These are phyloP conservation scores for Umimayanthus kanabou DNA, from an alignment of 92 coral and sea anemone species.

Conservation along the genomic window DNA sequence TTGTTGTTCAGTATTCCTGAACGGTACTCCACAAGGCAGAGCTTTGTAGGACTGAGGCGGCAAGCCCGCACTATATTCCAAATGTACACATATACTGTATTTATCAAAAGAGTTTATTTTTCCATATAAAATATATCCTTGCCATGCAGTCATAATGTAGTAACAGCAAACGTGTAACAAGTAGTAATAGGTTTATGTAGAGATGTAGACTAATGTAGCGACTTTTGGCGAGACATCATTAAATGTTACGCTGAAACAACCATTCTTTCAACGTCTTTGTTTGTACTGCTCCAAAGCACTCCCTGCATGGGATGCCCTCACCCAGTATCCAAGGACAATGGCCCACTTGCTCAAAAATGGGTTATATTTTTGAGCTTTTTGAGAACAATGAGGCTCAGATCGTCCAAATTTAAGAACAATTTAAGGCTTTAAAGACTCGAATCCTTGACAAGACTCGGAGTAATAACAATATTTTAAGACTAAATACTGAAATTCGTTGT, in stretches of 20 bases:
- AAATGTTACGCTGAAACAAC: neutral
- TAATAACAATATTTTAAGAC: too few relatives aligned
- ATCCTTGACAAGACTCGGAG: too few relatives aligned
- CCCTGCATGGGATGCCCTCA: too few relatives aligned
- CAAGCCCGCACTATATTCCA: slow-evolving; percentile 61
- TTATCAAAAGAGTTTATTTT: slow-evolving; percentile 83
- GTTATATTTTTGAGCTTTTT: neutral
- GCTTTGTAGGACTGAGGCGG: slow-evolving; percentile 52
- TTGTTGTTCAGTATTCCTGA: neutral
- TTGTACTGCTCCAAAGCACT: too few relatives aligned
- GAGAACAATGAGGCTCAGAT: too few relatives aligned
- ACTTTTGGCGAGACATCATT: neutral
- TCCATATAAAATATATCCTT: slow-evolving; percentile 56
- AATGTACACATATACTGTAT: slow-evolving; percentile 57
- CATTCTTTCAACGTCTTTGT: too few relatives aligned
- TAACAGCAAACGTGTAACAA: neutral
- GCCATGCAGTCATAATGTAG: neutral
- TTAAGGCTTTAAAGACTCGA: too few relatives aligned
- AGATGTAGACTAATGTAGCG: slow-evolving; percentile 2
- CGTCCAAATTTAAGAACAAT: too few relatives aligned
- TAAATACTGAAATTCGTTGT: too few relatives aligned
- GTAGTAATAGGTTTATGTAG: neutral
- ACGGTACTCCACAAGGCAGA: slow-evolving; percentile 19
- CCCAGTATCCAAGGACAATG: neutral
- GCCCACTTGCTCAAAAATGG: neutral